Percentiles rank a stretch among this genome's conserved stretches.
phyloP scores from a whole-genome alignment of 2,113 vertebrate species.

The Phodopus roborovskii region DNA sequence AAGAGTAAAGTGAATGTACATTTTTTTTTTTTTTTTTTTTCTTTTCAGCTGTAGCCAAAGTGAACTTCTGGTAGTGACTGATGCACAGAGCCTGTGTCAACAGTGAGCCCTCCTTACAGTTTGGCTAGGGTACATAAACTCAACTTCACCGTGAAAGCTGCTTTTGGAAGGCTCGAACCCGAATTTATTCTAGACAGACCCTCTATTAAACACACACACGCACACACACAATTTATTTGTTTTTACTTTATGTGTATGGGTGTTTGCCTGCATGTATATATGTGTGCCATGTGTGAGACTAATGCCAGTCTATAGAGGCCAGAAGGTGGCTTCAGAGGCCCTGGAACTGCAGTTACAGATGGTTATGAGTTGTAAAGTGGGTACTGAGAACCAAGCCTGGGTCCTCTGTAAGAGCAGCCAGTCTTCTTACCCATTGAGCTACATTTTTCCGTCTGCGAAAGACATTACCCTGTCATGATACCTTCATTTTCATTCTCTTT shows the following conservation, averaged over 20 bases:
- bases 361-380: neutral
- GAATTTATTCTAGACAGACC: neutral
- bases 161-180: neutral
- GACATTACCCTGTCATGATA: no score
- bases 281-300: neutral
- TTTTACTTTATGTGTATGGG: neutral
- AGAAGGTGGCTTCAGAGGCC: no score
- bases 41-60: neutral
- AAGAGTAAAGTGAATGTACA: neutral
- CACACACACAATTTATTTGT: neutral
- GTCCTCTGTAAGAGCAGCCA: neutral
- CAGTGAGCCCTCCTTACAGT: accelerated
- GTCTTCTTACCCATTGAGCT: neutral
- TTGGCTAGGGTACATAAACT: accelerated
- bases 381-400: neutral
- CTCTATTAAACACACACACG: neutral
- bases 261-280: neutral
- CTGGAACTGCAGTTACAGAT: neutral
- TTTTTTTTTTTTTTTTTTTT: neutral
- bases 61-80: neutral
- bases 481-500: neutral
- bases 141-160: neutral
- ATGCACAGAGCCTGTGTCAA: accelerated
- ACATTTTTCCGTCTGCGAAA: neutral
- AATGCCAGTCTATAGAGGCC: neutral